A percentile compares a stretch with the other conserved stretches of the same genome.
Conservation (phyloP, 2,888 invertebrate genomes). For the Terebella lapidaria region DNA sequence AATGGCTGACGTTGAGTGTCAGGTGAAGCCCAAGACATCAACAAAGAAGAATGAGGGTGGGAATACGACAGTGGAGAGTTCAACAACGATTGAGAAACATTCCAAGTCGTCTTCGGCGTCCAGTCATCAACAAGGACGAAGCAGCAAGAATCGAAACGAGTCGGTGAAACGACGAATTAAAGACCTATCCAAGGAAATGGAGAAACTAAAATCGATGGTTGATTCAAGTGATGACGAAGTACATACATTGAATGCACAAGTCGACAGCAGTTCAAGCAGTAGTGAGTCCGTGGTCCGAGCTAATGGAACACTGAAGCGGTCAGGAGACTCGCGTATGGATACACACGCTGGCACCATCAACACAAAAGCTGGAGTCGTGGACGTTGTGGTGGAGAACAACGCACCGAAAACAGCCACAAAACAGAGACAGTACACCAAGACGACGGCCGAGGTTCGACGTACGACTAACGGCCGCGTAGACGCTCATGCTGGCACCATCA, state of each 20-base stretch:
- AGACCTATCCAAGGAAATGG: neutral
- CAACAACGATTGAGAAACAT: too few relatives aligned
- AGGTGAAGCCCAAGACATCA: neutral
- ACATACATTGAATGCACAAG: too few relatives aligned
- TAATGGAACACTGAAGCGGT: too few relatives aligned
- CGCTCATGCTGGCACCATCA: neutral
- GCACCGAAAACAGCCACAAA: too few relatives aligned
- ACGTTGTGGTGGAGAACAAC: neutral
- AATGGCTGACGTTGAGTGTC: neutral
- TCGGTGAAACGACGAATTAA: neutral
- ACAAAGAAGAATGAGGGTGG: too few relatives aligned
- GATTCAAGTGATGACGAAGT: neutral
- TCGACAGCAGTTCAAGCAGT: too few relatives aligned
- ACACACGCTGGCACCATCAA: neutral
- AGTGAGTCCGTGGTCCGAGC: too few relatives aligned
- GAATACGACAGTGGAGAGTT: too few relatives aligned
- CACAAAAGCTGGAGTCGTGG: neutral
- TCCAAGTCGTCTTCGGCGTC: neutral
- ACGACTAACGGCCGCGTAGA: too few relatives aligned
- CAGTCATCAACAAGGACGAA: neutral
- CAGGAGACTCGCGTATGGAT: too few relatives aligned
- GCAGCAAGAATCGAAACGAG: neutral
- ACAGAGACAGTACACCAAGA: too few relatives aligned
- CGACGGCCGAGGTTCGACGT: too few relatives aligned
- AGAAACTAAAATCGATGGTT: neutral